Percentiles rank a stretch among this genome's conserved stretches.
These are phyloP conservation scores for Cydia splendana DNA, from an alignment of 1,140 invertebrate genomes.

Conservation along the genomic window DNA sequence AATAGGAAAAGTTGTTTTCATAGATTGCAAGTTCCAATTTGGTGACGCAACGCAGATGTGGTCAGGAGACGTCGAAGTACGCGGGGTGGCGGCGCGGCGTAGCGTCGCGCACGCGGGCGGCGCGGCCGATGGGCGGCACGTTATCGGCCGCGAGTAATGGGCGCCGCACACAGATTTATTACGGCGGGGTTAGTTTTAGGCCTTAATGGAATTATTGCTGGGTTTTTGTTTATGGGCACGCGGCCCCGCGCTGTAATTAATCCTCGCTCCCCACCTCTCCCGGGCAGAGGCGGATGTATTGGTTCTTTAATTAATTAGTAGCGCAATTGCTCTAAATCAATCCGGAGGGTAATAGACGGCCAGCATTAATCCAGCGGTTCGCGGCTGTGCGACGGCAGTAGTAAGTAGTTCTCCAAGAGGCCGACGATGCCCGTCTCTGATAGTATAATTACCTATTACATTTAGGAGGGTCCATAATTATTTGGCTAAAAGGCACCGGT, in stretches of 20 bases:
- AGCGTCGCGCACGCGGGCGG: conserved; percentile 26
- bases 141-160: conserved; percentile 44
- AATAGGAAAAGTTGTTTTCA: conserved; percentile 32
- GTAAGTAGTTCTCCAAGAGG: neutral
- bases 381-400: neutral
- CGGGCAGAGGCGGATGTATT: conserved; percentile 30
- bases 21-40: conserved; percentile 41
- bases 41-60: neutral
- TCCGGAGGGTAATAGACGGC: conserved; percentile 35
- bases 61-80: neutral
- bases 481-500: neutral
- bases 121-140: conserved; percentile 38
- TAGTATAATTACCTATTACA: conserved; percentile 18
- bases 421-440: conserved; percentile 4
- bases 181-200: conserved; percentile 46
- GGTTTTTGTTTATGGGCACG: conserved; percentile 49
- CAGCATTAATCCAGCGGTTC: conserved; percentile 27
- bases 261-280: conserved; percentile 35
- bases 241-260: conserved; percentile 38
- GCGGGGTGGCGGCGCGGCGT: conserved; percentile 16
- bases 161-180: conserved; percentile 47
- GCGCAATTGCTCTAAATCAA: conserved; percentile 38
- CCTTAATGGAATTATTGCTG: conserved; percentile 53
- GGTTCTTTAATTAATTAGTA: conserved; percentile 43
- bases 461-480: conserved; percentile 8